Evolutionary conservation across 2,888 invertebrate species (phyloP), one percentile per base, ranked within the genome.

Genomic region (Drosophila algonquin): DNA sequence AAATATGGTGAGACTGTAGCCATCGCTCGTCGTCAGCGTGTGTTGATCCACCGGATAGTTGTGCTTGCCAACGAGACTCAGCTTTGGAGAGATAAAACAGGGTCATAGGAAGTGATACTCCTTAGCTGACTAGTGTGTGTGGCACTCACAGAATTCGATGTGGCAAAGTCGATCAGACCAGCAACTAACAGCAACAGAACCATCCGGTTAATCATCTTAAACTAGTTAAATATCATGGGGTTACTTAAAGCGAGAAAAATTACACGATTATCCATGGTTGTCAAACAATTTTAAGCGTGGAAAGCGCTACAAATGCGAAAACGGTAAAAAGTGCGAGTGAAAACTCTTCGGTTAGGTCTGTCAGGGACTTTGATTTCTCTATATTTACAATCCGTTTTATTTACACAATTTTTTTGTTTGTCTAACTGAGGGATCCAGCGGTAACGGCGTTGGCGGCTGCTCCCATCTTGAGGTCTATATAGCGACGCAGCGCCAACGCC

Each of bases 341-440:
- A 16, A 46, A 51, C n/a, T 3, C 32, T 1, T n/a, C 45, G 32
- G 18, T 5, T 10, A 40, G 10, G 27, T 52, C 45, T 50, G 54
- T 72, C 97, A 80, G 98, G 96, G 93, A 40, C 60, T 60, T 60
- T 72, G 93, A 46, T 72, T 63, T 72, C 40, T 65, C 40, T 74
- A 54, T 74, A 75, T 74, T 72, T 85, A 83, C 85, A 84, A 45
- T 59, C 32, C 45, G 30, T 58, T 44, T 30, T 81, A 87, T 84
- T 74, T 85, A 85, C 77, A 89, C 65, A 79, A 77, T 84, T 81
- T 69, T 69, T 79, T 81, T n/a, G 6, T n/a, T n/a, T 40, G 63
- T 69, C 89, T 89, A 89, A 73, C 62, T 75, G 52, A 62, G 60
- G 44, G 70, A 47, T 61, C 58, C 70, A 16, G 60, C 52, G 21